Conservation (phyloP, 2,888 invertebrate genomes). For the Penaeus monodon region DNA sequence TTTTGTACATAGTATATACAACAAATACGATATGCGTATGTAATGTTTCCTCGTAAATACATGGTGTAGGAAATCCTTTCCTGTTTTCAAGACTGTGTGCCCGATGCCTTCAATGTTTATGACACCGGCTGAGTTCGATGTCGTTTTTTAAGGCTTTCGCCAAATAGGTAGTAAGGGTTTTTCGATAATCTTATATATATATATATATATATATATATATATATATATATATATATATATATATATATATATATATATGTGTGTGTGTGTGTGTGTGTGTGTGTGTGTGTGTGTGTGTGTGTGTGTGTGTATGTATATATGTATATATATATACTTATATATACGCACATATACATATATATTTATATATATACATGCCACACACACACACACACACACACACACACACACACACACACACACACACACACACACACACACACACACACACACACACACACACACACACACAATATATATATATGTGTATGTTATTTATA, state of each 20-base stretch:
- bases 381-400: slow-evolving; percentile 3
- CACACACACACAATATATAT: not conserved
- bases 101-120: not conserved
- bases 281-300: not conserved
- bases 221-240: slow-evolving; percentile 10
- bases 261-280: slow-evolving; percentile 30
- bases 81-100: no score
- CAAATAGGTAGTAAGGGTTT: not conserved
- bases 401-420: slow-evolving; percentile 28
- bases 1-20: no score
- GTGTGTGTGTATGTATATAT: not conserved
- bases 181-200: not conserved
- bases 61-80: no score
- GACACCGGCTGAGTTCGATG: not conserved
- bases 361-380: not conserved
- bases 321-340: slow-evolving; percentile 6
- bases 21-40: no score
- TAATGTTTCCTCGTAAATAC: no score
- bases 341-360: slow-evolving; percentile 10
- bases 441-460: slow-evolving; percentile 21
- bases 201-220: slow-evolving; percentile 39
- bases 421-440: not conserved
- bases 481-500: not conserved
- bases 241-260: slow-evolving; percentile 30
- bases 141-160: not conserved